Base-by-base conservation (phyloP, 2,888 invertebrate species). In the Hydroisotoma schaefferi region DNA sequence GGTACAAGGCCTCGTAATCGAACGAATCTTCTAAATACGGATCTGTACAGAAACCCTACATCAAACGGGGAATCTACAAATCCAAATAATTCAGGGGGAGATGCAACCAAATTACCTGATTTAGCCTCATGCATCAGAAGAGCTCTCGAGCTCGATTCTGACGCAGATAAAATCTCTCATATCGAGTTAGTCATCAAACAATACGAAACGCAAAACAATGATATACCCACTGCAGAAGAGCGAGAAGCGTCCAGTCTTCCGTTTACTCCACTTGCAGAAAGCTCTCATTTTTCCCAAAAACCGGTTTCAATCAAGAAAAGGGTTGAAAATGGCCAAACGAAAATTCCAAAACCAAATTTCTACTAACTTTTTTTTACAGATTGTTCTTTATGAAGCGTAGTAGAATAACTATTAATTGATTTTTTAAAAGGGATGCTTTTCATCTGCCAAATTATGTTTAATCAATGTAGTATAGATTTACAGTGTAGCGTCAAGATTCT, bases 271-370 rank as follows among this genome's bases (percentile, higher is more conserved):
- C 63, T 57, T 37, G 59, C 49, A 43, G 57, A 58, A 0, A 59
- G 60, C 6, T 53, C 48, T 26, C 56, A 59, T 15, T 12, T 56
- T n/a, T 59, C 61, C 18, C 51, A 29, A 27, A 65, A 61, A 27
- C 48, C 61, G 15, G 43, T 27, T 22, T 18, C 33, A 15, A 63
- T 72, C 26, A 63, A 61, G 27, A 70, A 68, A 38, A 57, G 72
- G 12, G 69, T 67, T 44, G 72, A 72, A 26, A 68, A 59, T 33
- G 72, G 72, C 8, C 37, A 55, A 18, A 70, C 72, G 2, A 70
- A 68, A 66, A 72, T 72, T 44, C 72, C 72, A 10, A 72, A 67
- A 57, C 72, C 72, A 40, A 64, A 68, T 20, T 72, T 72, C 59
- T 72, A 68, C 40, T 71, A 53, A 62, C 10, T n/a, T n/a, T n/a